A percentile compares a stretch with the other conserved stretches of the same genome.
These are phyloP conservation scores for Metopia argyrocephala DNA, from an alignment of 2,888 invertebrate species.

Conservation along the genomic window DNA sequence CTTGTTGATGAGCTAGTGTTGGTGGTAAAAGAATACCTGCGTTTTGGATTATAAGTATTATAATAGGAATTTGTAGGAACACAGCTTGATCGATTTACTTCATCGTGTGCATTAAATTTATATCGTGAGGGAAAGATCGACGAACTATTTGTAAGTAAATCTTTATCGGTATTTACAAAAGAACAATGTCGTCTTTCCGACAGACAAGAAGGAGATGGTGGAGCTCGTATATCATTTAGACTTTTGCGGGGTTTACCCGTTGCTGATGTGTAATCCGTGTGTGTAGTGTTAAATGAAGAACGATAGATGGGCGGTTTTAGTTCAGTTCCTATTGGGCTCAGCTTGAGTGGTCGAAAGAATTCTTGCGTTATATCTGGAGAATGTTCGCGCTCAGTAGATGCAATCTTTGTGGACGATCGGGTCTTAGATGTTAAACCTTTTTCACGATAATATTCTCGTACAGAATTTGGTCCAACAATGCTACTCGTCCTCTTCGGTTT, in stretches of 20 bases:
- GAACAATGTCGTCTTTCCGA: conserved; percentile 70
- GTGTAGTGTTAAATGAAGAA: conserved; percentile 64
- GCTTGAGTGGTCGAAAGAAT: conserved; percentile 75
- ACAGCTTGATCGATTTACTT: conserved; percentile 44
- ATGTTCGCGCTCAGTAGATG: conserved; percentile 69
- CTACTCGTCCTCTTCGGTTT: conserved; percentile 85
- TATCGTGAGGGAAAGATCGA: conserved; percentile 69
- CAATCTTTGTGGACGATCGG: conserved; percentile 70
- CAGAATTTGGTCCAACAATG: conserved; percentile 82
- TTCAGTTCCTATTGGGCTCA: conserved; percentile 76
- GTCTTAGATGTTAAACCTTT: conserved; percentile 71
- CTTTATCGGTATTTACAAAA: conserved; percentile 67
- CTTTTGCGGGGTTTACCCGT: conserved; percentile 74
- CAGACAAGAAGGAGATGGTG: conserved; percentile 74
- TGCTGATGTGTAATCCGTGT: conserved; percentile 68
- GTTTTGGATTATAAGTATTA: conserved; percentile 77
- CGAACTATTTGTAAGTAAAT: conserved; percentile 66
- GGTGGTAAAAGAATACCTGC: conserved; percentile 75
- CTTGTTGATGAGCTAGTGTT: conserved; percentile 68
- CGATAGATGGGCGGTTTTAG: conserved; percentile 76
- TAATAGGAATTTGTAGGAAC: conserved; percentile 70
- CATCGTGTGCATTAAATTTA: conserved; percentile 71
- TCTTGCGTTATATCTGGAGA: conserved; percentile 77
- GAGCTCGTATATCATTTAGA: conserved; percentile 72
- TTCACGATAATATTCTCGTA: conserved; percentile 80